Evolutionary conservation across 1,140 invertebrate genomes (phyloP), one percentile per base, ranked within the genome.

Genomic region (Radopholus similis): DNA sequence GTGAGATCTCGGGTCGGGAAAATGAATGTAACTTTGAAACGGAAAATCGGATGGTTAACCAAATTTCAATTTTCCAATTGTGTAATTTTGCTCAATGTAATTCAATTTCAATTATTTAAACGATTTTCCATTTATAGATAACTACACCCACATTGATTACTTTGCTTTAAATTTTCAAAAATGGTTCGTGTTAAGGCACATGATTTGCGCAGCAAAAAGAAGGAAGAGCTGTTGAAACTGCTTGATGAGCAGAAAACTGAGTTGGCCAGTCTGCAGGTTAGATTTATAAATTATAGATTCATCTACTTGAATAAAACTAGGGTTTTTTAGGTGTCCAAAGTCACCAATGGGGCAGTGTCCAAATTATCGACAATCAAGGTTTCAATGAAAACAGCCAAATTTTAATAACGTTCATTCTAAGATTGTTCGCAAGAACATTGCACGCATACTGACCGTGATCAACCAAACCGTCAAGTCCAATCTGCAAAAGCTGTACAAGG

Each of bases 381-480:
- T n/a, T n/a, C n/a, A n/a, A n/a, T n/a, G n/a, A n/a, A n/a, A n/a
- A n/a, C n/a, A n/a, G n/a, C n/a, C n/a, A n/a, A n/a, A n/a, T n/a
- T n/a, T n/a, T n/a, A n/a, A n/a, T n/a, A n/a, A n/a, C n/a, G n/a
- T n/a, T n/a, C n/a, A n/a, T n/a, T n/a, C n/a, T n/a, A n/a, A n/a
- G n/a, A n/a, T n/a, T 28, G 93, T 98, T 0, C 88, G 95, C 32
- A 98, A 98, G 86, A 93, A 94, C 35, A 96, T 99, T 81, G 94
- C 94, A 54, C 88, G 95, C 69, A 92, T 97, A n/a, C 89, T 93
- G 83, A 98, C 96, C 86, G 92, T 99, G 74, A 96, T 97, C 87
- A 91, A 96, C 85, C 95, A 97, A 84, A 96, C 95, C 79, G 93
- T 96, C 84, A 97, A 97, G 86, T 91, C 95, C 73, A 97, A 97